These are phyloP conservation scores for Sphinx pinastri DNA, from an alignment of 2,888 invertebrate genomes.

Conservation along the genomic window DNA sequence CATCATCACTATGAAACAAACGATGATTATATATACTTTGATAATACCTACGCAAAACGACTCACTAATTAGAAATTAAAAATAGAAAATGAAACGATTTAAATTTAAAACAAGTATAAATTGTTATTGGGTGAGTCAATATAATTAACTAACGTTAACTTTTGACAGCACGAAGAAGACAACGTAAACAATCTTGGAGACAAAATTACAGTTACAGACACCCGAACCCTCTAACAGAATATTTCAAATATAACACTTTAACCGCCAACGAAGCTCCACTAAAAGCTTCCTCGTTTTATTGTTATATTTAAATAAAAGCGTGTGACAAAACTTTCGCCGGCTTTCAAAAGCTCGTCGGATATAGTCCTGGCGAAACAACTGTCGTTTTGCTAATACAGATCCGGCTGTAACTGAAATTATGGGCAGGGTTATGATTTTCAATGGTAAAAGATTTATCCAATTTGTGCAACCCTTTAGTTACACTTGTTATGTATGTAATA, in stretches of 20 bases:
- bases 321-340: slow-evolving; percentile 34
- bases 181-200: neutral
- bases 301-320: slow-evolving; percentile 39
- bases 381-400: slow-evolving; percentile 37
- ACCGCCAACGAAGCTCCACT: slow-evolving; percentile 12
- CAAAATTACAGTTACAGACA: neutral
- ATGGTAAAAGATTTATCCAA: slow-evolving; percentile 1
- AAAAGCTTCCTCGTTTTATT: slow-evolving; percentile 33
- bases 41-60: no score
- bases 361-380: slow-evolving; percentile 39
- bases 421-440: slow-evolving; percentile 8
- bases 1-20: no score
- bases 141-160: no score
- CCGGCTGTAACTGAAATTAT: slow-evolving; percentile 26
- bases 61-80: no score
- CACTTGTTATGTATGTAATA: neutral
- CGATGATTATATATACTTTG: no score
- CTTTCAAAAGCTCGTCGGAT: slow-evolving; percentile 37
- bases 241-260: slow-evolving; percentile 7
- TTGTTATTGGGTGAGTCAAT: no score
- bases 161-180: no score
- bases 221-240: neutral
- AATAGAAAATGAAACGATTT: no score
- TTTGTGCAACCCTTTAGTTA: neutral
- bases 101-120: no score